Percentiles rank a stretch among this genome's conserved stretches.
Conservation (phyloP, 2,888 invertebrate species). For the Melieria omissa region DNA sequence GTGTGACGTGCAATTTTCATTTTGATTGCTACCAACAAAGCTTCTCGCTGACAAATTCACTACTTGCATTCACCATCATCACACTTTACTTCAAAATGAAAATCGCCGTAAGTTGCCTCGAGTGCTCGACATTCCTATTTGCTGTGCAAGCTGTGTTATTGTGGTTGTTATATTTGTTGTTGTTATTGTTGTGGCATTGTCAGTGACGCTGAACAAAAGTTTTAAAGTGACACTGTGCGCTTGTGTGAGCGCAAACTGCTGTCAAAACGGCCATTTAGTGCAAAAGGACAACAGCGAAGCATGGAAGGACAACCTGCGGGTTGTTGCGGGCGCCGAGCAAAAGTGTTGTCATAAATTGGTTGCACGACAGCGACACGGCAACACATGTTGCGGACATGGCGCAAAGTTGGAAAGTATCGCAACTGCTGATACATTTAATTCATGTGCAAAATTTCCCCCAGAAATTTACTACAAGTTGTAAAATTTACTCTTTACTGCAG, state of each 20-base stretch:
- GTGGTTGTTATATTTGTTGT: background rate
- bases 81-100: conserved; percentile 50
- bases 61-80: background rate
- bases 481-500: no score
- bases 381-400: no score
- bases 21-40: background rate
- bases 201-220: background rate
- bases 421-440: no score
- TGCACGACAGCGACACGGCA: no score
- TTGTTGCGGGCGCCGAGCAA: no score
- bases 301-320: no score
- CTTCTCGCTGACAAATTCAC: background rate
- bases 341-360: no score
- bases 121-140: background rate
- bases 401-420: no score
- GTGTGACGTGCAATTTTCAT: conserved; percentile 7
- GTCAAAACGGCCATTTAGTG: background rate
- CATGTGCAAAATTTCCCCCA: no score
- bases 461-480: no score
- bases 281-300: no score
- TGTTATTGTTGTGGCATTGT: background rate
- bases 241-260: background rate
- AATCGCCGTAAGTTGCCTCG: conserved; percentile 52
- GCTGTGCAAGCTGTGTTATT: background rate
- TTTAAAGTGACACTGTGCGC: background rate